Evolutionary conservation across 2,888 invertebrate species (phyloP).

Genomic region (Tetrapedia diversipes): DNA sequence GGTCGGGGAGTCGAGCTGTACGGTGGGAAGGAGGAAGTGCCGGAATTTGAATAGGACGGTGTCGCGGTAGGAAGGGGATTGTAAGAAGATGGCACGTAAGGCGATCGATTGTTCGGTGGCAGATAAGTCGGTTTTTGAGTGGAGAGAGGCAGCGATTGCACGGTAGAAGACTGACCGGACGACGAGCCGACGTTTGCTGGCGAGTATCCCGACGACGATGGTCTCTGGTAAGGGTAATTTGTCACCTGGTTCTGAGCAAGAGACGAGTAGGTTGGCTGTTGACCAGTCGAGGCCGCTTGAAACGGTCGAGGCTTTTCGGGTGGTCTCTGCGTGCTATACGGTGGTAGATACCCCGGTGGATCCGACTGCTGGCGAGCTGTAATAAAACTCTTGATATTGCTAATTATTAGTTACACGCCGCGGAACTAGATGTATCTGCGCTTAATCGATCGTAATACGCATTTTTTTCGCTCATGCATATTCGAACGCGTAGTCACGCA

Average conservation of each 20-base stretch:
- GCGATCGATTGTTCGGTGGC: slow-evolving; percentile 70
- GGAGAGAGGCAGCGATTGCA: slow-evolving; percentile 50
- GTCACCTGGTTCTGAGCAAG: slow-evolving; percentile 73
- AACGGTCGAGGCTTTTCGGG: slow-evolving; percentile 89
- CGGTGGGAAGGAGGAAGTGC: slow-evolving; percentile 75
- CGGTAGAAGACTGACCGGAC: slow-evolving; percentile 45
- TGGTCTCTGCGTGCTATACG: slow-evolving; percentile 84
- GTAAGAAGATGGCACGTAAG: slow-evolving; percentile 67
- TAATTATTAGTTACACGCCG: no score
- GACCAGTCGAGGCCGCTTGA: slow-evolving; percentile 83
- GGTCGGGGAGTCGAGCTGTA: slow-evolving; percentile 71
- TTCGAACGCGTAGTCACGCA: not conserved
- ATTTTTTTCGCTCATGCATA: no score
- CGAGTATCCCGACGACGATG: slow-evolving; percentile 72
- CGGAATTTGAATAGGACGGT: slow-evolving; percentile 58
- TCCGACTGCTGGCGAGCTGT: slow-evolving; percentile 86
- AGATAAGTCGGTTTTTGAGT: slow-evolving; percentile 71
- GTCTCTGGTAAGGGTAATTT: slow-evolving; percentile 75
- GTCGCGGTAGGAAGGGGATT: slow-evolving; percentile 65
- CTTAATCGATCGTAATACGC: not conserved
- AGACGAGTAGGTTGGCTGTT: slow-evolving; percentile 78
- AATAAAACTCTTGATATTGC: no score
- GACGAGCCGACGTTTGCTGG: slow-evolving; percentile 64
- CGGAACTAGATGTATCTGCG: not conserved
- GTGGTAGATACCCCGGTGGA: slow-evolving; percentile 84